phyloP scores from a whole-genome alignment of 2,797 vertebrate species.

The Syndactyla subalaris region DNA sequence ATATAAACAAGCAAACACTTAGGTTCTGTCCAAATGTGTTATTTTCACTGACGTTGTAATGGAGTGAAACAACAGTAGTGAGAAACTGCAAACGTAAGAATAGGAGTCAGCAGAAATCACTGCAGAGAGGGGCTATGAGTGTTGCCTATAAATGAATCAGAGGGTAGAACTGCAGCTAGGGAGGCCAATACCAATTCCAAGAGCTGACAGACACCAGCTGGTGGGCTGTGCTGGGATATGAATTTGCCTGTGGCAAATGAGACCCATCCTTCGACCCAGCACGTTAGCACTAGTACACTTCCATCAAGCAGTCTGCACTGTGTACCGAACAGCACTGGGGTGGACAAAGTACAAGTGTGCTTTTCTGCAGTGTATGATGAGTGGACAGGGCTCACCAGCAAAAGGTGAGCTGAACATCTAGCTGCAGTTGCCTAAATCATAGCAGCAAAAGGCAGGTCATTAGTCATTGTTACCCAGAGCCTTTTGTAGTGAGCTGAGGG shows the following conservation, averaged over 20 bases:
- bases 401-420: neutral
- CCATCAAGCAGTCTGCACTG: neutral
- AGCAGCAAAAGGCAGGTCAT: neutral
- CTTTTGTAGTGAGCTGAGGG: neutral
- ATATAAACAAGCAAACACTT: neutral
- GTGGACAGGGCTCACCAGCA: neutral
- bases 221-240: neutral
- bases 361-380: neutral
- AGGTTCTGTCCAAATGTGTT: neutral
- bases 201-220: neutral
- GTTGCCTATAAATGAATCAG: neutral
- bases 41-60: neutral
- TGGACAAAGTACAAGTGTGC: neutral
- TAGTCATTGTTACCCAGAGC: neutral
- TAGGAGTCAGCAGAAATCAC: constrained; percentile 1
- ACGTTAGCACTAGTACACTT: neutral
- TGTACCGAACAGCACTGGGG: neutral
- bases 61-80: neutral
- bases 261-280: neutral
- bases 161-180: neutral
- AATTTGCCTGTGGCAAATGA: neutral
- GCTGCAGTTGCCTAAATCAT: neutral
- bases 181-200: neutral
- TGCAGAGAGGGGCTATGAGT: neutral
- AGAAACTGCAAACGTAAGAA: neutral